phyloP scores from a whole-genome alignment of 1,140 invertebrate species.

The Leptinotarsa defecta region DNA sequence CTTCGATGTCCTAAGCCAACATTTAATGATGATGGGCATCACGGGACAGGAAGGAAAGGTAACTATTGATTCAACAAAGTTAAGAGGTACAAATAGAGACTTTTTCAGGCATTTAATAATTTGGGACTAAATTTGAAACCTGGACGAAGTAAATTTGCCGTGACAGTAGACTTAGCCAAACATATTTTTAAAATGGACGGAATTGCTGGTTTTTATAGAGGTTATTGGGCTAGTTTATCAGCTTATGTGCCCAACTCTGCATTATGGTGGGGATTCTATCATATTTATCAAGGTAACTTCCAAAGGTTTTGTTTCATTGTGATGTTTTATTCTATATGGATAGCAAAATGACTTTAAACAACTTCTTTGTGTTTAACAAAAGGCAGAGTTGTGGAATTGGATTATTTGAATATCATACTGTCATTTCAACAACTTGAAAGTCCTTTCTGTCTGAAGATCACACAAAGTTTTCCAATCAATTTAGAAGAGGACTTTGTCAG shows the following conservation, averaged over 20 bases:
- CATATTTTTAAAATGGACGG: constrained; percentile 82
- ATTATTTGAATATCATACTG: too few relatives aligned
- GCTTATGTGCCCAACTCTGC: constrained; percentile 95
- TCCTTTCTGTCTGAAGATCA: too few relatives aligned
- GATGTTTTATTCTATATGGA: too few relatives aligned
- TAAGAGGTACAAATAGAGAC: not conserved
- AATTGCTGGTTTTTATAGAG: constrained; percentile 87
- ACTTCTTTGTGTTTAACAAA: too few relatives aligned
- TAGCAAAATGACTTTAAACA: too few relatives aligned
- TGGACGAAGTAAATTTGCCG: constrained; percentile 64
- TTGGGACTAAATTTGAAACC: constrained; percentile 39
- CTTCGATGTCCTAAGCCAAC: constrained; percentile 95
- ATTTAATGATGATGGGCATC: constrained; percentile 90
- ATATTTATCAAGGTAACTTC: constrained; percentile 84
- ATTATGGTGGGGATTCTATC: constrained; percentile 96
- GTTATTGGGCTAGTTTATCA: constrained; percentile 88
- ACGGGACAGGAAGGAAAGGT: constrained; percentile 43
- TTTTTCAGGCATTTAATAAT: constrained; percentile 47
- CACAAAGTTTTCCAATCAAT: too few relatives aligned
- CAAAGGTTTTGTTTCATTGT: not conserved
- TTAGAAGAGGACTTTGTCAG: too few relatives aligned
- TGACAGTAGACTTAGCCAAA: constrained; percentile 67
- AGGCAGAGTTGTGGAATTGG: too few relatives aligned
- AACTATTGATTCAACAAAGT: not conserved
- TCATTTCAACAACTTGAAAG: too few relatives aligned